These are phyloP conservation scores for Chiridota heheva DNA, from an alignment of 35 echinoderm and acorn worm genomes.

Conservation along the genomic window DNA sequence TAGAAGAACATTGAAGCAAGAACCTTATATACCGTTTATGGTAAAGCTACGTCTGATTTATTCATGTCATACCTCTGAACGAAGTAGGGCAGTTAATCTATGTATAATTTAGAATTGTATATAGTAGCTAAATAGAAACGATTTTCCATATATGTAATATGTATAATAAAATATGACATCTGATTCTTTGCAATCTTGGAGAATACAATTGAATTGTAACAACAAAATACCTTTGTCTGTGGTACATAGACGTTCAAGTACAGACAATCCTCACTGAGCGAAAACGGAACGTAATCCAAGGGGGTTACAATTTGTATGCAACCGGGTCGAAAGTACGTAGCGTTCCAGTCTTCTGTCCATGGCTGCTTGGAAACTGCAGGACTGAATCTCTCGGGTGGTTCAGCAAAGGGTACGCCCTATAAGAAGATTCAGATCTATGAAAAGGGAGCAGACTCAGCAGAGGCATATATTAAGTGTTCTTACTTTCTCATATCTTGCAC, in stretches of 20 bases:
- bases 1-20: too few species aligned
- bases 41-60: too few species aligned
- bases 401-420: constrained; percentile 57
- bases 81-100: background rate
- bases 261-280: constrained; percentile 37
- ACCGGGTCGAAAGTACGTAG: constrained; percentile 33
- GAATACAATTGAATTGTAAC: background rate
- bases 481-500: too few species aligned
- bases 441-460: too few species aligned
- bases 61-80: background rate
- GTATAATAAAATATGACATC: background rate
- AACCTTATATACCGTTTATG: too few species aligned
- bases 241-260: constrained; percentile 47
- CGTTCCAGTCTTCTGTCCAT: constrained; percentile 53
- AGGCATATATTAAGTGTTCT: too few species aligned
- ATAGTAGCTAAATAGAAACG: background rate
- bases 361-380: constrained; percentile 24
- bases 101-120: background rate
- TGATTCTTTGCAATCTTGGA: background rate
- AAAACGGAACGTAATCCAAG: background rate
- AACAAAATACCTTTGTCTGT: constrained; percentile 13
- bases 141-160: background rate
- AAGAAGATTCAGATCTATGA: too few species aligned
- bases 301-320: constrained; percentile 15
- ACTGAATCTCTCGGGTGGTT: constrained; percentile 36